phyloP scores from a whole-genome alignment of 2,888 invertebrate genomes.

The Cephus nigrinus region DNA sequence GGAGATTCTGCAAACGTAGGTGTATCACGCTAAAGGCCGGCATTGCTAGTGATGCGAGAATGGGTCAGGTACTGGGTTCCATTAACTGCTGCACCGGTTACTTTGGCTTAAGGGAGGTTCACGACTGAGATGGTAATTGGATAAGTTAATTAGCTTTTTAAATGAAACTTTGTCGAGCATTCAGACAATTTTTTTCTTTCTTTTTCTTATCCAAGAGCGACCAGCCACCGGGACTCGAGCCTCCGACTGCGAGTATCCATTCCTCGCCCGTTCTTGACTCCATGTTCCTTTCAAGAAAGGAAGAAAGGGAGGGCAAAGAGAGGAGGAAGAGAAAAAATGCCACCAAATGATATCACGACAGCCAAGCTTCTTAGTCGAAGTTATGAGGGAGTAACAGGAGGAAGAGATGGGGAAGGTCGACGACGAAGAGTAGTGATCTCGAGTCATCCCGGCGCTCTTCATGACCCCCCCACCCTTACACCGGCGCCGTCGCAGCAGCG shows the following conservation, averaged over 20 bases:
- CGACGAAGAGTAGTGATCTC: slow-evolving; percentile 23
- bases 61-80: too few species aligned
- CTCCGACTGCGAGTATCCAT: too few species aligned
- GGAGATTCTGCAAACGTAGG: too few species aligned
- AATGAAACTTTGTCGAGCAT: slow-evolving; percentile 51
- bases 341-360: neutral
- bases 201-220: neutral
- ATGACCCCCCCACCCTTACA: slow-evolving; percentile 4
- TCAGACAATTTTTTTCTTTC: slow-evolving; percentile 27
- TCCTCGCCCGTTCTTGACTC: too few species aligned
- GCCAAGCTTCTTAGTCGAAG: slow-evolving; percentile 26
- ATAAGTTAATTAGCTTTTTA: slow-evolving; percentile 58
- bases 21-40: too few species aligned
- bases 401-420: slow-evolving; percentile 5
- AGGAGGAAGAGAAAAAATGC: slow-evolving; percentile 20
- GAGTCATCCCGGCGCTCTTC: slow-evolving; percentile 13
- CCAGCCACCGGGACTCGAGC: too few species aligned
- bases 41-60: neutral
- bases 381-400: slow-evolving; percentile 16
- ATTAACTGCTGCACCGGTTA: too few species aligned
- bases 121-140: slow-evolving; percentile 40
- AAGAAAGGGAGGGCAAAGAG: neutral
- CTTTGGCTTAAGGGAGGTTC: neutral
- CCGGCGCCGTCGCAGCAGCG: too few species aligned
- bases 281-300: neutral